These are phyloP conservation scores for Gastracanthus pulcherrimus DNA, from an alignment of 2,888 invertebrate species.

Conservation along the genomic window DNA sequence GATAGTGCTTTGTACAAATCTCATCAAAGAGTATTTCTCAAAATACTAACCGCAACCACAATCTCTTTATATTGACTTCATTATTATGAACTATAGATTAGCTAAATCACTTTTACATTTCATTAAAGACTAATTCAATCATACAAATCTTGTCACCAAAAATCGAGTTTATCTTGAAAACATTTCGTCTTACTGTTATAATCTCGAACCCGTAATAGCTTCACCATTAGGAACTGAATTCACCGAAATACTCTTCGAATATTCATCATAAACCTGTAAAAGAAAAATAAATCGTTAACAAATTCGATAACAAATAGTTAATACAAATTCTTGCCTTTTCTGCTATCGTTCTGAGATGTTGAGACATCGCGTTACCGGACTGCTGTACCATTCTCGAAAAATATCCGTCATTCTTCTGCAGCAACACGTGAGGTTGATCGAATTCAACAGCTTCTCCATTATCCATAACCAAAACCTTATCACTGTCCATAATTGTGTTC, in stretches of 20 bases:
- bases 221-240: not conserved
- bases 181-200: not conserved
- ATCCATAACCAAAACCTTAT: slow-evolving; percentile 91
- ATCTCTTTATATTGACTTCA: too few species aligned
- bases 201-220: not conserved
- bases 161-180: too few species aligned
- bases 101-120: not conserved
- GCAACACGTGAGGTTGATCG: slow-evolving; percentile 84
- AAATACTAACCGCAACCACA: too few species aligned
- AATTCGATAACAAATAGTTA: not conserved
- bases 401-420: slow-evolving; percentile 81
- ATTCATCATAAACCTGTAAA: not conserved
- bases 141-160: not conserved
- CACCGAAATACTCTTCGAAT: not conserved
- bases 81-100: too few species aligned
- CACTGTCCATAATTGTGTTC: slow-evolving; percentile 95
- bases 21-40: not conserved
- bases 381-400: slow-evolving; percentile 83
- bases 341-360: slow-evolving; percentile 4
- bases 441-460: slow-evolving; percentile 86
- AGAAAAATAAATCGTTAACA: not conserved
- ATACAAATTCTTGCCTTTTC: slow-evolving; percentile 1
- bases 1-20: not conserved
- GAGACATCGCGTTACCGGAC: not conserved
- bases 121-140: not conserved